Evolutionary conservation across 2,888 invertebrate genomes (phyloP).

Genomic region (Caenorhabditis doughertyi): DNA sequence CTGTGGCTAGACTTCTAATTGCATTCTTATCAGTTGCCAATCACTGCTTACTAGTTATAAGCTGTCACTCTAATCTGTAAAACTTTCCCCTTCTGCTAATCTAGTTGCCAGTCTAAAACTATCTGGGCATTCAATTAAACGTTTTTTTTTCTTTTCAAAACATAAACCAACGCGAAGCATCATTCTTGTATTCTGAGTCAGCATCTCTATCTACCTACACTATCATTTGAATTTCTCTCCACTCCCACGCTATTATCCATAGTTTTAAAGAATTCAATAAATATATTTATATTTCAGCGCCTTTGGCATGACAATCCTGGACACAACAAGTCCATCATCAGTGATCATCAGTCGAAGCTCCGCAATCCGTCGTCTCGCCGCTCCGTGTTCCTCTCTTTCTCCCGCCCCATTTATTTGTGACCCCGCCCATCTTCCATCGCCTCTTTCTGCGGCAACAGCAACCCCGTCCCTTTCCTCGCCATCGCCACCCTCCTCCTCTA

Average conservation of each 20-base stretch:
- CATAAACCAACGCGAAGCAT: slow-evolving; percentile 14
- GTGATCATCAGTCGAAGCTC: slow-evolving; percentile 53
- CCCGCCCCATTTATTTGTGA: slow-evolving; percentile 49
- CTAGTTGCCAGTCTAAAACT: neutral
- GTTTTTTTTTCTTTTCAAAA: neutral
- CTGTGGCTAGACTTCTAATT: too few species aligned
- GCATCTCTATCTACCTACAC: too few species aligned
- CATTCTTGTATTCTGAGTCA: slow-evolving; percentile 44
- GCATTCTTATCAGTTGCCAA: too few species aligned
- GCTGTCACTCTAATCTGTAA: neutral
- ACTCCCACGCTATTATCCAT: slow-evolving; percentile 32
- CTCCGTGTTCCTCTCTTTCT: slow-evolving; percentile 22
- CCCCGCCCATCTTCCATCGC: slow-evolving; percentile 33
- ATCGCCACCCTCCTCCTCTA: neutral
- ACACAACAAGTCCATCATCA: slow-evolving; percentile 11
- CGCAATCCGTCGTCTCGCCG: slow-evolving; percentile 55
- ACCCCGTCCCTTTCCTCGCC: slow-evolving; percentile 11
- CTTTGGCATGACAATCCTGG: slow-evolving; percentile 56
- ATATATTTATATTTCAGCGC: slow-evolving; percentile 29
- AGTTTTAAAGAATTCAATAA: neutral
- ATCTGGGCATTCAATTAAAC: neutral
- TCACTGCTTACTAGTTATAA: too few species aligned
- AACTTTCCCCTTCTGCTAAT: neutral
- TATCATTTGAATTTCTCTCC: neutral
- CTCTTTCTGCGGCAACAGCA: slow-evolving; percentile 28